Evolutionary conservation across 1,140 invertebrate genomes (phyloP).

Genomic region (Asobara japonica): DNA sequence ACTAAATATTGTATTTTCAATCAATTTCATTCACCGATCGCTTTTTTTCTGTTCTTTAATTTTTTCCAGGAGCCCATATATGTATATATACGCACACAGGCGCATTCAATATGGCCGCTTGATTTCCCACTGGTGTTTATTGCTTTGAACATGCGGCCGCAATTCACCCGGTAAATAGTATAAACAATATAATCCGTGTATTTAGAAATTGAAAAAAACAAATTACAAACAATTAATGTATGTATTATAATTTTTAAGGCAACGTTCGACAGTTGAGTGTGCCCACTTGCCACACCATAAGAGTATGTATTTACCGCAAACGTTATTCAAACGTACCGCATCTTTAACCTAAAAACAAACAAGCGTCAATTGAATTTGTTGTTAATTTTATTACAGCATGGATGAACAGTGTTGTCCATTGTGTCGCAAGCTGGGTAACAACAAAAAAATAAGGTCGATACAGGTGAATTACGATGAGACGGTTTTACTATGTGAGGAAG

Average conservation of each 20-base stretch:
- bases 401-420: constrained; percentile 5
- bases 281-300: background rate
- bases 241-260: constrained; percentile 4
- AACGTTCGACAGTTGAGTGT: background rate
- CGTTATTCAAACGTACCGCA: background rate
- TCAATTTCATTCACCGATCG: too few species aligned
- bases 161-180: constrained; percentile 3
- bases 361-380: background rate
- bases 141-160: background rate
- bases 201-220: background rate
- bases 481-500: background rate
- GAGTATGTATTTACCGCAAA: background rate
- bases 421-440: background rate
- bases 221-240: background rate
- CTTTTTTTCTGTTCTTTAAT: too few species aligned
- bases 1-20: too few species aligned
- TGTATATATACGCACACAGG: too few species aligned
- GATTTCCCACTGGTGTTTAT: background rate
- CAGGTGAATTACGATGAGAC: background rate
- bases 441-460: background rate
- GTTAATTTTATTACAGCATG: background rate
- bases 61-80: too few species aligned
- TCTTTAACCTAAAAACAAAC: background rate
- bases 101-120: constrained; percentile 1
- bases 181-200: background rate